These are phyloP conservation scores for Trogon surrucura DNA, from an alignment of 2,113 vertebrate genomes.

Conservation along the genomic window DNA sequence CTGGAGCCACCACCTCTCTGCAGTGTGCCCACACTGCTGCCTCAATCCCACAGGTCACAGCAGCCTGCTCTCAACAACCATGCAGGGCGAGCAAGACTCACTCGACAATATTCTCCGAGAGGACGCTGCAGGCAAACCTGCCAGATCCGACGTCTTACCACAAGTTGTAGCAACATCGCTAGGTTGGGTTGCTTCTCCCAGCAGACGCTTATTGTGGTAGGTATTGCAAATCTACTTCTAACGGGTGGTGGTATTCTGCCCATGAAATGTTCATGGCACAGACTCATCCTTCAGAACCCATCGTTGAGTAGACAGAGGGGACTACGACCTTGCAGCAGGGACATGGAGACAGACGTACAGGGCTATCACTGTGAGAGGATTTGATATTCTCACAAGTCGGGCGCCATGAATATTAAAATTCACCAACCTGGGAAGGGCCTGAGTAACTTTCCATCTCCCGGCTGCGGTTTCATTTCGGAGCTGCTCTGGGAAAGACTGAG, in stretches of 20 bases:
- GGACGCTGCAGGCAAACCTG: no score
- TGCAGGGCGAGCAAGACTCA: accelerated
- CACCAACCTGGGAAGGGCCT: neutral
- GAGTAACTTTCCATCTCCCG: neutral
- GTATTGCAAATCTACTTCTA: neutral
- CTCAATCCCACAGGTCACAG: neutral
- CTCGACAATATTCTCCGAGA: accelerated
- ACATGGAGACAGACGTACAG: accelerated
- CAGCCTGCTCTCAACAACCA: neutral
- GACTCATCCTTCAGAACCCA: neutral
- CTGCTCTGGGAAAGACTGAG: neutral
- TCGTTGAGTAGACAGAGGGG: neutral
- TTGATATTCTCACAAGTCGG: neutral
- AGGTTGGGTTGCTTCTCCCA: neutral
- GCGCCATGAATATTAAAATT: constrained; percentile 17
- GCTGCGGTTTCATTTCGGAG: constrained; percentile 26
- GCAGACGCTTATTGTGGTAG: neutral
- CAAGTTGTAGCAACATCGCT: neutral
- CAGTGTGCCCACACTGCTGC: accelerated
- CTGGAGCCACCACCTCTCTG: neutral
- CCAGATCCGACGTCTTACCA: accelerated
- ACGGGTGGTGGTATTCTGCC: neutral
- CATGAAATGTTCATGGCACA: accelerated
- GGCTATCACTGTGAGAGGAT: neutral
- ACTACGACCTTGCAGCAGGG: neutral